Conservation (phyloP, 2,113 vertebrate genomes). For the Cisticola juncidis region DNA sequence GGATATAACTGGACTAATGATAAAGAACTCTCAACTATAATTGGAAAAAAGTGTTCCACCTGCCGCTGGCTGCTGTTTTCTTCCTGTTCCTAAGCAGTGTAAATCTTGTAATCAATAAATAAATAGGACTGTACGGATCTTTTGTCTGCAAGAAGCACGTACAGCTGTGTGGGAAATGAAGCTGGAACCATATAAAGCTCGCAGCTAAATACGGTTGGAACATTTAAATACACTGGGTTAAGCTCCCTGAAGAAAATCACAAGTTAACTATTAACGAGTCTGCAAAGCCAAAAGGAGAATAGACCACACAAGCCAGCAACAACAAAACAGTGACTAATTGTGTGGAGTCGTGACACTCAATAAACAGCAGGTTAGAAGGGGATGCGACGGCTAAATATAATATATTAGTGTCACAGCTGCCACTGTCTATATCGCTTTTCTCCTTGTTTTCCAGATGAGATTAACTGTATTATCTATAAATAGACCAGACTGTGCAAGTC, state of each 20-base stretch:
- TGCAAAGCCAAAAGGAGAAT: background rate
- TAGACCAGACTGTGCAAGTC: background rate
- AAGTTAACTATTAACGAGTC: background rate
- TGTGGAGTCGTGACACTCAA: background rate
- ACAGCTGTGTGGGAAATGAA: conserved; percentile 13
- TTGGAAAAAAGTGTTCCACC: background rate
- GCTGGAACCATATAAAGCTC: background rate
- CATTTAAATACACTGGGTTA: conserved; percentile 12
- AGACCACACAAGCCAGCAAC: background rate
- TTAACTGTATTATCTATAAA: conserved; percentile 27
- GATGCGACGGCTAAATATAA: background rate
- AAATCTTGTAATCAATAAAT: conserved; percentile 31
- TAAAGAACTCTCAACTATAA: conserved; percentile 1
- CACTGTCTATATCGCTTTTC: background rate
- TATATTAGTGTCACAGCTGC: conserved; percentile 6
- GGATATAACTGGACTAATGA: background rate
- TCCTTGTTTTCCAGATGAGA: background rate
- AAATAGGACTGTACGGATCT: background rate
- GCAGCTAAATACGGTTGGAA: background rate
- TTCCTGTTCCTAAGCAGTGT: background rate
- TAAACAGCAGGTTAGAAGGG: background rate
- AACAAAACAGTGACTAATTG: background rate
- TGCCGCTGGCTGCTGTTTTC: background rate
- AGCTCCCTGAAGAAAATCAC: background rate
- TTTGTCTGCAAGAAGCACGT: background rate